These are phyloP conservation scores for Murina feae DNA, from an alignment of 2,113 vertebrate species.

Conservation along the genomic window DNA sequence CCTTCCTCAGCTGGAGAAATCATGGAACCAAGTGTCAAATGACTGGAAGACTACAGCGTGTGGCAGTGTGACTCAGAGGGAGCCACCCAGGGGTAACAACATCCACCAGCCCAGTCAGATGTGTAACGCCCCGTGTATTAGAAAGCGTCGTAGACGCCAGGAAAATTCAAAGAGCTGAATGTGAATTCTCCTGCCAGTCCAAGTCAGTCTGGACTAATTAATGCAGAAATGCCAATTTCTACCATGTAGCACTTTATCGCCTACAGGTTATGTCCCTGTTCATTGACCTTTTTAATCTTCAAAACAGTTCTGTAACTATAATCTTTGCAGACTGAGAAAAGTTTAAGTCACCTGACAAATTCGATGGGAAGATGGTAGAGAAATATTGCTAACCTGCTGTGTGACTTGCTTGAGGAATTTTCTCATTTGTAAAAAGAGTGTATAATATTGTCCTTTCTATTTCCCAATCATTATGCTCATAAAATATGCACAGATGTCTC, in stretches of 20 bases:
- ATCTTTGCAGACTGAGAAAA: background rate
- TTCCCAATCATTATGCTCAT: background rate
- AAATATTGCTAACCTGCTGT: background rate
- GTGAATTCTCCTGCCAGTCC: background rate
- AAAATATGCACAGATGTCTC: background rate
- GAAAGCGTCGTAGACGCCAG: background rate
- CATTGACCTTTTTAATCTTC: background rate
- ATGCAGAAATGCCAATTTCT: background rate
- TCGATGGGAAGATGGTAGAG: background rate
- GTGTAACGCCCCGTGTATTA: background rate
- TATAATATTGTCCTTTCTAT: background rate
- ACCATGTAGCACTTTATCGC: background rate
- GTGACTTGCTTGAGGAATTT: background rate
- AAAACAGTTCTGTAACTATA: background rate
- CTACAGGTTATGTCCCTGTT: background rate
- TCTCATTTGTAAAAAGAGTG: background rate
- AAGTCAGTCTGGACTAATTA: background rate
- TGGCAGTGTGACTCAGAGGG: background rate
- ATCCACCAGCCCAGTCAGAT: background rate
- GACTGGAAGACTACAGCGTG: background rate
- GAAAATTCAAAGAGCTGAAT: background rate
- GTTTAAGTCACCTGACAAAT: background rate
- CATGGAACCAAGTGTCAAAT: background rate
- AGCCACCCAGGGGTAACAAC: background rate
- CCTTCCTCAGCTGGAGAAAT: background rate